Percentiles rank a stretch among this genome's conserved stretches.
Conservation (phyloP, 2,797 vertebrate genomes). For the Pseudomugil gertrudae region DNA sequence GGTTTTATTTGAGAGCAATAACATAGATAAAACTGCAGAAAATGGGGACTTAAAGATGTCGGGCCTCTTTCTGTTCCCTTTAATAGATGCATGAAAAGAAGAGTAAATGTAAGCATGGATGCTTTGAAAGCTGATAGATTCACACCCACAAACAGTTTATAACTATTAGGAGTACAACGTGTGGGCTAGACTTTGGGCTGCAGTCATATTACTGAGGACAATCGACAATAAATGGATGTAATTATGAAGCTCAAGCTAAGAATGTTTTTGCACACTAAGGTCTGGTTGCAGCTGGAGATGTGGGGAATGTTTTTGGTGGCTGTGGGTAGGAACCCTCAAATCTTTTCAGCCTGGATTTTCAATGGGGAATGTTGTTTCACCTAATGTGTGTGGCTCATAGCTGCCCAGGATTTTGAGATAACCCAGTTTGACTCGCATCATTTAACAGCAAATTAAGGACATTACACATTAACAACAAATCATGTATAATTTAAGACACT, state of each 20-base stretch:
- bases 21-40: background rate
- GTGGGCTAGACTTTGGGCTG: constrained; percentile 8
- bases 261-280: constrained; percentile 29
- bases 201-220: constrained; percentile 25
- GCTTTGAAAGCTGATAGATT: constrained; percentile 24
- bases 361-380: constrained; percentile 19
- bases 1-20: background rate
- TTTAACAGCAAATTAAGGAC: constrained; percentile 8
- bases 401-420: constrained; percentile 9
- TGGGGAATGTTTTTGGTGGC: constrained; percentile 36
- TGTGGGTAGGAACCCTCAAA: constrained; percentile 26
- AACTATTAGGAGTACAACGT: constrained; percentile 8
- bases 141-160: constrained; percentile 9
- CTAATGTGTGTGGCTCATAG: background rate
- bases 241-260: constrained; percentile 33
- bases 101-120: constrained; percentile 18
- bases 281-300: constrained; percentile 37
- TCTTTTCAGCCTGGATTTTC: constrained; percentile 16
- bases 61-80: constrained; percentile 5
- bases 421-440: background rate
- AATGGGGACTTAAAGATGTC: background rate
- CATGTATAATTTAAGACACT: background rate
- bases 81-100: constrained; percentile 19
- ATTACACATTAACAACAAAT: constrained; percentile 15
- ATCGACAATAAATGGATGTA: constrained; percentile 42